Conservation (phyloP, 2,888 invertebrate species). For the Urechis unicinctus region DNA sequence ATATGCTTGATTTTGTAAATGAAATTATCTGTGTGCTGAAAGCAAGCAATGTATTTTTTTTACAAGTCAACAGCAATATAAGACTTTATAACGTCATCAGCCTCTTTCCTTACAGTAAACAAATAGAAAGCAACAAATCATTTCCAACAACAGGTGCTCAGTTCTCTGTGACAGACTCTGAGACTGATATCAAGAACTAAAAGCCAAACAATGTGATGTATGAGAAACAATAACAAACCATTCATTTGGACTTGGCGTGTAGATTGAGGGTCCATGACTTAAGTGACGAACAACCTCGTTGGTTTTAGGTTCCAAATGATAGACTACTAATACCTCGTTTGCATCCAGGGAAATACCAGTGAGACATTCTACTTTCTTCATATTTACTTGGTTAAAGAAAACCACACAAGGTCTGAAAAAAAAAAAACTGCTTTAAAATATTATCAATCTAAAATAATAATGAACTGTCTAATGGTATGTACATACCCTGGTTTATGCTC, state of each 20-base stretch:
- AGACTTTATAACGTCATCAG: too few relatives aligned
- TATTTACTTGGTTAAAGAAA: conserved; percentile 31
- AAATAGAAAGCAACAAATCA: too few relatives aligned
- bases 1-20: too few relatives aligned
- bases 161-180: too few relatives aligned
- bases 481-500: conserved; percentile 37
- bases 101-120: too few relatives aligned
- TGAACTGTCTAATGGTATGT: background rate
- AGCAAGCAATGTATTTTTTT: too few relatives aligned
- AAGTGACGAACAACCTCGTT: conserved; percentile 28
- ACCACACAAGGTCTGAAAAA: conserved; percentile 33
- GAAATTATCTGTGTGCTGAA: too few relatives aligned
- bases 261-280: conserved; percentile 40
- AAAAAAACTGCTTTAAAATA: background rate
- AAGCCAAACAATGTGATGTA: too few relatives aligned
- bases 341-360: conserved; percentile 37
- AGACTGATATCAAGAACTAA: too few relatives aligned
- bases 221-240: too few relatives aligned
- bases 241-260: conserved; percentile 39
- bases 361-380: conserved; percentile 26
- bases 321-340: conserved; percentile 41
- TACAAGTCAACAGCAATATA: too few relatives aligned
- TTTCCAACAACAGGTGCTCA: too few relatives aligned
- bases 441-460: background rate
- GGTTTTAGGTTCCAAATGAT: conserved; percentile 25